Evolutionary conservation across 2,797 vertebrate genomes (phyloP), one percentile per base, ranked within the genome.

Genomic region (Serranus cabrilla): DNA sequence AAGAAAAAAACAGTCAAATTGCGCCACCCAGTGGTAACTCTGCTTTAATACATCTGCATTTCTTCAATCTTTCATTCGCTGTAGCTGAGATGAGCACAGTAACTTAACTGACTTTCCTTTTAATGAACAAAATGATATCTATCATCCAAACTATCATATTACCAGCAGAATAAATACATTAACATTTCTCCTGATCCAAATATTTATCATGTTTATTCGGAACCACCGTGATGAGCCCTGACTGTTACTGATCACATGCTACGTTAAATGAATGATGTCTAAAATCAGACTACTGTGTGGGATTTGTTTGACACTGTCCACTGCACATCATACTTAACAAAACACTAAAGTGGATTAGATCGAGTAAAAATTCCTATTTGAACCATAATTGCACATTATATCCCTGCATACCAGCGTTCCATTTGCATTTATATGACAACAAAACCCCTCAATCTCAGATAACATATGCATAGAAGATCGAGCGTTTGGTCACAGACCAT

Each of bases 351-450:
- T 72, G 75, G 76, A 88, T 82, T 76, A 83, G 67, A 89, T 76
- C 2, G 37, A 61, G 59, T 23, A 55, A 80, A 27, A 78, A 87
- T 60, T 51, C 78, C 39, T 64, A 66, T 88, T 81, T 80, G 58
- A 86, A 71, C 64, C 54, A 83, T 90, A 89, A 91, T 90, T 89
- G 88, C 78, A 87, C 74, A 85, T 89, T 87, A 81, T 68, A 70
- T 83, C 61, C 68, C 77, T 55, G 62, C 79, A 83, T 87, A 77
- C 81, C 58, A 78, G 71, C 57, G 62, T 69, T 20, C 54, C 81
- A 91, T 92, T 92, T 91, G 90, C 90, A 91, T 92, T 87, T 91
- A 83, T 87, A 89, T 90, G 85, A 88, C 79, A 85, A 88, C 83
- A 89, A 87, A 89, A 81, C 63, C 86, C 76, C 84, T 84, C 86